Evolutionary conservation across 2,797 vertebrate species (phyloP), one percentile per base, ranked within the genome.

Genomic region (Epinephelus awoara): DNA sequence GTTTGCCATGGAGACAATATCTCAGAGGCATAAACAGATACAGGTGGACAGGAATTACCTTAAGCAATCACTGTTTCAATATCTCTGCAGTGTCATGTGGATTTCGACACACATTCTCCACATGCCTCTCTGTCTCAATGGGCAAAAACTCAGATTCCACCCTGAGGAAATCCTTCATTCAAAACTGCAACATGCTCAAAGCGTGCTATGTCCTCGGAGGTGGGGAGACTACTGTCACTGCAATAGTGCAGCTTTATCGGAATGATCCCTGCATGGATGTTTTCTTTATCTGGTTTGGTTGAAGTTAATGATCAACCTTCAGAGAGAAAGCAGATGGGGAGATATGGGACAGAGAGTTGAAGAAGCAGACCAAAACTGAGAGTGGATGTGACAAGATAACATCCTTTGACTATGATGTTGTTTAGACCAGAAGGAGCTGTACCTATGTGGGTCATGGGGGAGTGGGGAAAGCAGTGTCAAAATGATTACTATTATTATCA

Each of bases 261-360:
- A 63, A 63, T 46, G 11, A 77, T 62, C 23, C 68, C 51, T 19
- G 17, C 40, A 15, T 15, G 25, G 14, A 69, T 80, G 51, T 62
- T 87, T 74, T 74, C 51, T 51, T 73, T 83, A 67, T 70, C 79
- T 66, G 38, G 1, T 70, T 5, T 2, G 59, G 29, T 6, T 44
- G 17, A 40, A 59, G 84, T 79, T 83, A 87, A 86, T 76, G 9
- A 86, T 89, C 62, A 47, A 61, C 71, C 72, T 25, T 84, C 69
- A 87, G 72, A 70, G 75, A 90, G 78, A 82, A 80, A 61, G 46
- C 10, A 66, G 80, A 85, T 88, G 4, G 38, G 4, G 55, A 61
- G 84, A 90, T 73, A 51, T 9, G 18, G 49, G 21, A n/a, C 19
- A 51, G 69, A 62, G 44, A 61, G 59, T 14, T 64, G 25, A 59